Evolutionary conservation across 1,140 invertebrate genomes (phyloP).

Genomic region (Diachasma alloeum): DNA sequence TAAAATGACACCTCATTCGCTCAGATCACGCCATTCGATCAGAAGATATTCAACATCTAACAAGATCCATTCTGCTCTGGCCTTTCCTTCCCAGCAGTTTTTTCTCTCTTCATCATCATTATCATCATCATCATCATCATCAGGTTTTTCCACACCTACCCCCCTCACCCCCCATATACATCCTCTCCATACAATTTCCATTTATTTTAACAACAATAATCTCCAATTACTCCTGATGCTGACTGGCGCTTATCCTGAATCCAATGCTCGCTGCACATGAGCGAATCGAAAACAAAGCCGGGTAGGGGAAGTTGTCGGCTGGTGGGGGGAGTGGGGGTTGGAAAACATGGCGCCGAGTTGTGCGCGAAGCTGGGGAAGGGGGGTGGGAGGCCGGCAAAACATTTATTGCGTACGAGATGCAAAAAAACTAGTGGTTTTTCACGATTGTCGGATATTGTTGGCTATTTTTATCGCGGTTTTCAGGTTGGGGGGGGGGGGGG

Average conservation of each 20-base stretch:
- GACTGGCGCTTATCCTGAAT: neutral
- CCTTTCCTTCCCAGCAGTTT: too few relatives aligned
- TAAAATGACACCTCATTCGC: too few relatives aligned
- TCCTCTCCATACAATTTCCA: too few relatives aligned
- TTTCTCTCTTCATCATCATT: too few relatives aligned
- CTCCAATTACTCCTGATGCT: neutral
- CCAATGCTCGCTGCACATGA: constrained; percentile 34
- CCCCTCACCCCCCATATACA: too few relatives aligned
- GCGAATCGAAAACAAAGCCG: constrained; percentile 33
- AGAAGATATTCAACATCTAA: too few relatives aligned
- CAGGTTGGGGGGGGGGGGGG: neutral
- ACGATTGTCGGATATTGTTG: neutral
- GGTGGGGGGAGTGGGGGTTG: neutral
- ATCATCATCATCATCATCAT: too few relatives aligned
- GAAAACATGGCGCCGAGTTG: constrained; percentile 13
- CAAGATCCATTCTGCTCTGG: too few relatives aligned
- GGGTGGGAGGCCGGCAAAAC: constrained; percentile 31
- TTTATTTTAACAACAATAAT: too few relatives aligned
- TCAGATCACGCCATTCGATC: too few relatives aligned
- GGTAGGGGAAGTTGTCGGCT: constrained; percentile 18
- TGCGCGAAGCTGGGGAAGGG: constrained; percentile 8
- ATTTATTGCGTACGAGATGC: neutral
- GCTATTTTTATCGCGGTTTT: neutral
- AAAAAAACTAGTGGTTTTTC: neutral
- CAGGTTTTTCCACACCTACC: too few relatives aligned